phyloP scores from a whole-genome alignment of 2,113 vertebrate species.

The Engraulis encrasicolus region DNA sequence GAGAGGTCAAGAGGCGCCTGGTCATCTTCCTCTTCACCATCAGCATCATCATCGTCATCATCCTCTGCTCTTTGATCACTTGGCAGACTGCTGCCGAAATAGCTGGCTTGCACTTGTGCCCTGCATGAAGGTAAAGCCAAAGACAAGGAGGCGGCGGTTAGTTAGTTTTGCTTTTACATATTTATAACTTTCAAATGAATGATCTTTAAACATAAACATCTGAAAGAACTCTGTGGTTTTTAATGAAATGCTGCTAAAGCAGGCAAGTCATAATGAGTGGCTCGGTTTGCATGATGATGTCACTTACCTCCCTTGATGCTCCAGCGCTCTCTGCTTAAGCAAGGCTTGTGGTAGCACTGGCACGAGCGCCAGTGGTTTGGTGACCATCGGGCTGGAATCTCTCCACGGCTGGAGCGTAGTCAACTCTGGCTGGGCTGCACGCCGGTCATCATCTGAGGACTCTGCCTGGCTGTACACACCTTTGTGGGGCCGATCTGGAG shows the following conservation, averaged over 20 bases:
- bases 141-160: neutral
- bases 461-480: conserved; percentile 84
- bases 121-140: conserved; percentile 2
- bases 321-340: neutral
- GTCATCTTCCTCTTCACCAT: conserved; percentile 52
- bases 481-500: conserved; percentile 88
- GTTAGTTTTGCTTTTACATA: neutral
- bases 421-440: conserved; percentile 19
- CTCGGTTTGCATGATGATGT: neutral
- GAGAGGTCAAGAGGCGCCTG: conserved; percentile 90
- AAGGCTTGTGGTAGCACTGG: neutral
- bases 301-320: neutral
- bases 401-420: neutral
- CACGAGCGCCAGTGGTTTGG: neutral
- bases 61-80: conserved; percentile 47
- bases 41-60: no score
- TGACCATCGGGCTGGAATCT: neutral
- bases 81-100: conserved; percentile 6
- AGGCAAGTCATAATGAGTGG: neutral
- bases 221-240: neutral
- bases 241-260: neutral
- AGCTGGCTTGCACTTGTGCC: neutral
- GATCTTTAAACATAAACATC: neutral
- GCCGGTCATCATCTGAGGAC: conserved; percentile 54
- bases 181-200: neutral